Evolutionary conservation across 2,797 vertebrate genomes (phyloP), one percentile per base, ranked within the genome.

Genomic region (Champsocephalus gunnari): DNA sequence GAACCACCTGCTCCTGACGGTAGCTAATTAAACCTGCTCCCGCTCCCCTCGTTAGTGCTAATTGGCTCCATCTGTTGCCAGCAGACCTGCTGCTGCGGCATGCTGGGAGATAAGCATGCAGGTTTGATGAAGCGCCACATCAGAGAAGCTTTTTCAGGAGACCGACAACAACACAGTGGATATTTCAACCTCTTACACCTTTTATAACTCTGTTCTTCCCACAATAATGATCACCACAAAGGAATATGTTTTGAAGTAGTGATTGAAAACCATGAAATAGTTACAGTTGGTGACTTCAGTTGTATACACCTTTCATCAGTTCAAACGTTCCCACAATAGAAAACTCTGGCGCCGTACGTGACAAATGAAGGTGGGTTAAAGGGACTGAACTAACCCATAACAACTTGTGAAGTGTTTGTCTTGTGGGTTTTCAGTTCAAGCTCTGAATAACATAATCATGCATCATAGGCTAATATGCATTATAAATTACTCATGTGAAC

Each of bases 51-150:
- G 71, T 43, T 59, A 1, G 48, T 11, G 77, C 81, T 88, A 82
- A 84, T 77, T 73, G 55, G 60, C 58, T 77, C 86, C 74, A 87
- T 81, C 79, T 88, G 84, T 77, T 38, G 48, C 48, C 21, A 12
- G 13, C 51, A 16, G 38, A 49, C 6, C 57, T 32, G 57, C 77
- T 34, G 44, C 77, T 74, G 72, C 21, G 72, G 75, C 80, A 50
- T 53, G 56, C 70, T 60, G 66, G 68, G 68, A 74, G 56, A 3
- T n/a, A 53, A 55, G 66, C 68, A 63, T 53, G 38, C 17, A 44
- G 12, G 13, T 50, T 51, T 57, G 43, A 16, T 50, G 44, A 44
- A 38, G 16, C 0, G 9, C 11, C 4, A 16, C 5, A 11, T 8
- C 48, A 32, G 54, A 67, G 8, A 3, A 16, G 0, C 10, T 50